A percentile compares a stretch with the other conserved stretches of the same genome.
phyloP scores from a whole-genome alignment of 2,113 vertebrate genomes.

The Gobius niger region DNA sequence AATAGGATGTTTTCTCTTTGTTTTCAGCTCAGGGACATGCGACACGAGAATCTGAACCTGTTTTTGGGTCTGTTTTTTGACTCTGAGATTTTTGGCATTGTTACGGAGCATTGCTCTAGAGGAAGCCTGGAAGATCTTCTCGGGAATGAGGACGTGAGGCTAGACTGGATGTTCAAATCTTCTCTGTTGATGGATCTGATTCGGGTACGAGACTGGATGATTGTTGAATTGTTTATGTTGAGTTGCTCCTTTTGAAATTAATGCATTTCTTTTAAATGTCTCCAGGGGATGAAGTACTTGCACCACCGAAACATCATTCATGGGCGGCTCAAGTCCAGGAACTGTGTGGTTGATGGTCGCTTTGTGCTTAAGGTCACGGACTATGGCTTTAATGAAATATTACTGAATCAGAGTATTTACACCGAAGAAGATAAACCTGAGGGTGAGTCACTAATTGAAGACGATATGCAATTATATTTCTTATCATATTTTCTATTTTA shows the following conservation, averaged over 20 bases:
- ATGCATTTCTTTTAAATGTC: conserved; percentile 2
- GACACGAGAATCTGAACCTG: conserved; percentile 91
- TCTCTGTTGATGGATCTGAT: conserved; percentile 91
- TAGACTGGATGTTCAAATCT: conserved; percentile 99
- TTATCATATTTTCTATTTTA: neutral
- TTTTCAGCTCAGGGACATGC: conserved; percentile 86
- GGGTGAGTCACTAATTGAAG: conserved; percentile 64
- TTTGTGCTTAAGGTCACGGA: conserved; percentile 94
- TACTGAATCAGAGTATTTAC: conserved; percentile 73
- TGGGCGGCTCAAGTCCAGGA: conserved; percentile 90
- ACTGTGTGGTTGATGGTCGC: conserved; percentile 92
- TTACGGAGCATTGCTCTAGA: conserved; percentile 87
- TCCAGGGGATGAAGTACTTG: conserved; percentile 87
- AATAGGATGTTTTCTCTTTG: neutral
- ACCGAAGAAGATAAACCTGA: conserved; percentile 60
- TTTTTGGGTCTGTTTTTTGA: conserved; percentile 89
- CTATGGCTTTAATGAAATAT: conserved; percentile 83
- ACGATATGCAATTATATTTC: no score
- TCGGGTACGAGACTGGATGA: conserved; percentile 73
- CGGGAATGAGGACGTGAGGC: conserved; percentile 86
- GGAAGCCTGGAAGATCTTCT: conserved; percentile 90
- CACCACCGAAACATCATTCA: conserved; percentile 85
- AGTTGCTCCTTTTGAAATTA: neutral
- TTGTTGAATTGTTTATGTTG: neutral
- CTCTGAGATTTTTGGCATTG: conserved; percentile 81